Conservation (phyloP, 2,888 invertebrate species). For the Cordilura impudica region DNA sequence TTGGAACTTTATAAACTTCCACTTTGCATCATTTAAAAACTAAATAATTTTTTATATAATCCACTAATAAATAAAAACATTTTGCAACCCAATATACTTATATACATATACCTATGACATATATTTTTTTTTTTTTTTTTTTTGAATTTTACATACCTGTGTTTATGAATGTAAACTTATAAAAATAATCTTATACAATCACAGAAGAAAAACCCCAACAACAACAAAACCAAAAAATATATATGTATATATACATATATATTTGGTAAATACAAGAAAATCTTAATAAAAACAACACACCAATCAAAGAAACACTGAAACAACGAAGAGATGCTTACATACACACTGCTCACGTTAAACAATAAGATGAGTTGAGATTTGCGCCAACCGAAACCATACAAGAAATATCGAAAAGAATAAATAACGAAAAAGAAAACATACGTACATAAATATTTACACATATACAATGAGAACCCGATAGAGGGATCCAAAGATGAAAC, state of each 20-base stretch:
- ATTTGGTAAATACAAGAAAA: constrained; percentile 30
- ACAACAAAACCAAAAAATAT: background rate
- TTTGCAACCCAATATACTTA: background rate
- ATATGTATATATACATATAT: background rate
- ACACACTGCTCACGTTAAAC: constrained; percentile 14
- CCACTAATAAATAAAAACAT: background rate
- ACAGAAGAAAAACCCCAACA: constrained; percentile 8
- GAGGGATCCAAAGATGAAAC: background rate
- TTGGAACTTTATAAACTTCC: too few relatives aligned
- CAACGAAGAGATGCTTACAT: constrained; percentile 53
- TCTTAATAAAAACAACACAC: background rate
- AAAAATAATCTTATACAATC: constrained; percentile 30
- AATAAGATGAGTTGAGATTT: constrained; percentile 35
- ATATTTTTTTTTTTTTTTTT: too few relatives aligned
- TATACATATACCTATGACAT: too few relatives aligned
- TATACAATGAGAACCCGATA: background rate
- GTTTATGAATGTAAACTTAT: background rate
- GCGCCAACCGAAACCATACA: constrained; percentile 35
- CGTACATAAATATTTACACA: background rate
- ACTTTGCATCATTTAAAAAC: too few relatives aligned
- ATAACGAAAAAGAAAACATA: background rate
- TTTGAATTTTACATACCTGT: constrained; percentile 32
- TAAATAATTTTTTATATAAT: too few relatives aligned
- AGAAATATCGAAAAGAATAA: constrained; percentile 4
- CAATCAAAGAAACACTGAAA: background rate